Base-by-base conservation (phyloP, 1,140 invertebrate genomes). In the Philopotamus ludificatus region DNA sequence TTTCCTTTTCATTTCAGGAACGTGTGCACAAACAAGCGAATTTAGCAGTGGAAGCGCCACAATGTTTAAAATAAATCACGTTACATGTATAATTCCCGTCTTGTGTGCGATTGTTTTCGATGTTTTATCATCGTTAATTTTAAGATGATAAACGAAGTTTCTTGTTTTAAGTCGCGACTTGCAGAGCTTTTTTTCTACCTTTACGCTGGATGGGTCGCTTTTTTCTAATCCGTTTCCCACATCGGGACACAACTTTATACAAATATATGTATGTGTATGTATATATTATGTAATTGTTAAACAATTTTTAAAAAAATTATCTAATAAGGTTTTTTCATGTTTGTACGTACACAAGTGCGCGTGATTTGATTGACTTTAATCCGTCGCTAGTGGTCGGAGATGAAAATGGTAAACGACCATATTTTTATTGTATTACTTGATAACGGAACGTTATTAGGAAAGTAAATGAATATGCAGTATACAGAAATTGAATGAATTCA, bases 21-120 rank as follows among this genome's bases (percentile, higher is more conserved):
- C 78, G 12, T 80, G 79, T 66, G 78, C 79, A 45, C 79, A 80
- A 61, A 78, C 75, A 72, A 79, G 79, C 72, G 73, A 76, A 50
- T 79, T 76, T 72, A 77, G 74, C 71, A 77, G 76, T 65, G 28
- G 53, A 2, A 70, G 67, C 47, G n/a, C 34, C 7, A 58, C n/a
- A 51, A 68, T 34, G 18, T 20, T 50, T n/a, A 1, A 23, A 18
- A 21, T 47, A 10, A 21, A 34, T 23, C 49, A 41, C n/a, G 64
- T 71, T 21, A 45, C 70, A 22, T 45, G 65, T 45, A 41, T 69
- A 4, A 57, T 60, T 23, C 16, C 12, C 18, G 16, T 39, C 41
- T 42, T 60, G 41, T 39, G 42, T 60, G 57, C 47, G 57, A 60
- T 60, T 22, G 16, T 39, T 47, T 25, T 18, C 42, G 74, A 60